Evolutionary conservation across 2,113 vertebrate genomes (phyloP), one percentile per base, ranked within the genome.

Genomic region (Malurus melanocephalus): DNA sequence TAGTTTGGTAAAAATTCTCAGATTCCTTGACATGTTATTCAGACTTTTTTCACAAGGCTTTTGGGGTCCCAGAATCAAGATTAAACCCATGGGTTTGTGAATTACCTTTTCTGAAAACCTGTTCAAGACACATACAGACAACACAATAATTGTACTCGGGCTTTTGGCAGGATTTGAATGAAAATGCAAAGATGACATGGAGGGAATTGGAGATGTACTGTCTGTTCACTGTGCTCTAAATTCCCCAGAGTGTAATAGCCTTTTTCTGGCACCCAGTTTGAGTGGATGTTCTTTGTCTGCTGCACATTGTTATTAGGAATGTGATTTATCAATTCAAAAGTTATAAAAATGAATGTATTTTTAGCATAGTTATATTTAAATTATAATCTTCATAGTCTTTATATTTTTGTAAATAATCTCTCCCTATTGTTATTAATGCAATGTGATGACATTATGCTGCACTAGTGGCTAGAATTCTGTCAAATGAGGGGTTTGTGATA

Each of bases 21-120:
- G 7, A 10, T 62, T 80, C 28, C 20, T 38, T 32, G 24, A 33
- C 3, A 3, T 22, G 18, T 46, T 64, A 11, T 46, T 72, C 67
- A 67, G 27, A 72, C 7, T 28, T 26, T 60, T 4, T 20, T 92
- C n/a, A 42, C 13, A 64, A 73, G 43, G 19, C 3, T 43, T 33
- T 33, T 15, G 64, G 6, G 5, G 35, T 60, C 13, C 8, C 10
- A 74, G 40, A 42, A 33, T 22, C 7, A 78, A n/a, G 43, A 69
- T 3, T 53, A 53, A 74, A 38, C 2, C 4, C 15, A 46, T 1
- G 2, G 1, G 0, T 38, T 84, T 55, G 4, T 43, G 3, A 80
- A 73, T 53, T 73, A 2, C 3, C 2, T 42, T 83, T 33, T 38
- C 40, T 28, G 42, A 61, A 86, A 73, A 51, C 8, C 6, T 57